Conservation (phyloP, 2,888 invertebrate genomes). For the Mantis religiosa region DNA sequence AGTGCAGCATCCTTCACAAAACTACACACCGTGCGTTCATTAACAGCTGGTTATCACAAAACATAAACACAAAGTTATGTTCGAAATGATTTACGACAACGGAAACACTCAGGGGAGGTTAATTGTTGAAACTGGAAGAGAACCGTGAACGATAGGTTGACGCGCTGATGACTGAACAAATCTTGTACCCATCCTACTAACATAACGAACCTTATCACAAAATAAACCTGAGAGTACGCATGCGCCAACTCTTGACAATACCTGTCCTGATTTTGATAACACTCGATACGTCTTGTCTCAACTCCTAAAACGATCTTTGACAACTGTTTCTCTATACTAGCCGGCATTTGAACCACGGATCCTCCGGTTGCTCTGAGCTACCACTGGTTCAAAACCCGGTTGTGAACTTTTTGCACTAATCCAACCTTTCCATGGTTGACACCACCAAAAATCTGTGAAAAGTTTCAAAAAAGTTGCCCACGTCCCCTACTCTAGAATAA, state of each 20-base stretch:
- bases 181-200: not conserved
- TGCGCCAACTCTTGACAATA: not conserved
- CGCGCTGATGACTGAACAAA: not conserved
- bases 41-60: not conserved
- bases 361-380: too few relatives aligned
- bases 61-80: not conserved
- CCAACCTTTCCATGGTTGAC: too few relatives aligned
- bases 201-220: not conserved
- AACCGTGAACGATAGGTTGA: not conserved
- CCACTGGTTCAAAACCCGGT: too few relatives aligned
- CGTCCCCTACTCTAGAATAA: too few relatives aligned
- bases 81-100: not conserved
- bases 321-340: too few relatives aligned
- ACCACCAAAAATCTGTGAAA: too few relatives aligned
- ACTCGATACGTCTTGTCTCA: not conserved
- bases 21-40: not conserved
- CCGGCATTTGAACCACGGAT: too few relatives aligned
- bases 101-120: not conserved
- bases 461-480: too few relatives aligned
- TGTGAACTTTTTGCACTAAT: too few relatives aligned
- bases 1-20: not conserved
- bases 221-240: not conserved
- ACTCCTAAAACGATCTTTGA: too few relatives aligned
- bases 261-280: not conserved
- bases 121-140: not conserved